Percentiles rank a stretch among this genome's conserved stretches.
Conservation (phyloP, 1,140 invertebrate species). For the Tribolium castaneum region DNA sequence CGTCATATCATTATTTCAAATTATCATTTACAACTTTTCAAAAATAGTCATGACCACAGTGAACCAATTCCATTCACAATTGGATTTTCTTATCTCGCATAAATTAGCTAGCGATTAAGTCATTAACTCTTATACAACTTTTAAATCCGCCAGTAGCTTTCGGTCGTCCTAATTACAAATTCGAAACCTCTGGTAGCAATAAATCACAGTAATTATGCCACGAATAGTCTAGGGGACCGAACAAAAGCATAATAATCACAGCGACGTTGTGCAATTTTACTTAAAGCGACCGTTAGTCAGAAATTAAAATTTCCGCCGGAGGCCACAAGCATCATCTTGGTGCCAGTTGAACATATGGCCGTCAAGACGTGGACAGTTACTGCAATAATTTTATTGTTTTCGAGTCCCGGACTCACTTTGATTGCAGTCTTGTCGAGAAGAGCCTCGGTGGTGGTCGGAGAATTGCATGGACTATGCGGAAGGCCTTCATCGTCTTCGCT, state of each 20-base stretch:
- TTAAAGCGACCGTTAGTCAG: constrained; percentile 19
- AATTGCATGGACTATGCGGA: constrained; percentile 71
- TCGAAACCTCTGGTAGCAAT: not conserved
- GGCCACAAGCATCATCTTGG: not conserved
- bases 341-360: constrained; percentile 3
- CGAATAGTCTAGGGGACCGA: not conserved
- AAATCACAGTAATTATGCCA: constrained; percentile 18
- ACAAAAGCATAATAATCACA: constrained; percentile 28
- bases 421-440: constrained; percentile 66
- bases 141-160: not conserved
- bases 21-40: not conserved
- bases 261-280: constrained; percentile 18
- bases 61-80: too few relatives aligned
- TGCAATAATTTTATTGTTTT: not conserved
- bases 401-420: constrained; percentile 64
- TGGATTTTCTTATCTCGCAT: too few relatives aligned
- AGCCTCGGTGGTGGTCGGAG: constrained; percentile 67
- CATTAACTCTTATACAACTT: not conserved
- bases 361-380: not conserved
- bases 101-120: not conserved
- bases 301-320: constrained; percentile 32
- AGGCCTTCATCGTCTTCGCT: constrained; percentile 73
- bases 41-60: too few relatives aligned
- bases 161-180: not conserved
- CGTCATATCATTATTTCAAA: not conserved